Evolutionary conservation across 2,113 vertebrate genomes (phyloP).

Genomic region (Athene noctua): DNA sequence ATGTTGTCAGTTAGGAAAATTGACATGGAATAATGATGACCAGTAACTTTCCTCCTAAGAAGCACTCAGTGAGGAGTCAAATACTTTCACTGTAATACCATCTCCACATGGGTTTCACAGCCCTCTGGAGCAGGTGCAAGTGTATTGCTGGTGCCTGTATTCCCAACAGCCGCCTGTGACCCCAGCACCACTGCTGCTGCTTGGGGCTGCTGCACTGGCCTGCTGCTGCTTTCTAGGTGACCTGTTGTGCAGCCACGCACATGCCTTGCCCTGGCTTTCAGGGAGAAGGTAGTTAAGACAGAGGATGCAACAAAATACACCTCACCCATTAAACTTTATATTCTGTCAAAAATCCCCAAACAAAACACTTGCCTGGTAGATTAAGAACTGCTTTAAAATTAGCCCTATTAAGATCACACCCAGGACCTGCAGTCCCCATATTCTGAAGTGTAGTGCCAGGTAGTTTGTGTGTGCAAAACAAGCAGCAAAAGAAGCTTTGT

Average conservation of each 20-base stretch:
- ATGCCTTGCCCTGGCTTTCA: neutral
- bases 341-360: neutral
- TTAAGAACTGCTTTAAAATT: neutral
- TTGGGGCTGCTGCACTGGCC: too few species aligned
- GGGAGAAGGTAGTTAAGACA: neutral
- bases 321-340: neutral
- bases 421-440: rapidly evolving
- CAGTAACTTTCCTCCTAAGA: neutral
- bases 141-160: too few species aligned
- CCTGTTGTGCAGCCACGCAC: rapidly evolving
- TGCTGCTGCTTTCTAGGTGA: neutral
- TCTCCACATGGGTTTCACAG: neutral
- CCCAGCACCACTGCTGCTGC: neutral
- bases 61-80: neutral
- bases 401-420: neutral
- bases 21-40: neutral
- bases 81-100: neutral
- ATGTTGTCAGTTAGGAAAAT: neutral
- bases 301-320: neutral
- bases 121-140: neutral
- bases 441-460: neutral
- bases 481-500: conserved; percentile 18
- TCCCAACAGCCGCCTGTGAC: neutral
- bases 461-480: rapidly evolving
- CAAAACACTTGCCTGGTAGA: neutral